A percentile compares a stretch with the other conserved stretches of the same genome.
phyloP scores from a whole-genome alignment of 2,113 vertebrate genomes.

The Lampris megalopsis region DNA sequence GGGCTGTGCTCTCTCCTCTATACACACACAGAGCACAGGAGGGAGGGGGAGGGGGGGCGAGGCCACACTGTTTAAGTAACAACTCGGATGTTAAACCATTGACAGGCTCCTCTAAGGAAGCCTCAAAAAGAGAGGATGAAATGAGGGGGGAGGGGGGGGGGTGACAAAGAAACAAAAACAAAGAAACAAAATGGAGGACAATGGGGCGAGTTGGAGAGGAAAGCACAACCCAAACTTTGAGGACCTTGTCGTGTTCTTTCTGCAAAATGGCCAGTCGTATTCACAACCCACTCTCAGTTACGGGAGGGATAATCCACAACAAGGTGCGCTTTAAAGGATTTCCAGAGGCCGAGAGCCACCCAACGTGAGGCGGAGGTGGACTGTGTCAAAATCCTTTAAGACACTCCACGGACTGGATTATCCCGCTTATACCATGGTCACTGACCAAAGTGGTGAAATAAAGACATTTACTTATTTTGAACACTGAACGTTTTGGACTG shows the following conservation, averaged over 20 bases:
- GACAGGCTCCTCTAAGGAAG: slow-evolving; percentile 73
- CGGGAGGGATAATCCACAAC: too few species aligned
- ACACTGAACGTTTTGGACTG: too few species aligned
- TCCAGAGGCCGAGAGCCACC: too few species aligned
- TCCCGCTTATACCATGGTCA: too few species aligned
- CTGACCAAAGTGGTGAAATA: too few species aligned
- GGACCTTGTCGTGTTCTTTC: slow-evolving; percentile 61
- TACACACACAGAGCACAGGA: slow-evolving; percentile 82
- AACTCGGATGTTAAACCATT: slow-evolving; percentile 83
- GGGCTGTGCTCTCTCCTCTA: slow-evolving; percentile 83
- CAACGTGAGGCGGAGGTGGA: too few species aligned
- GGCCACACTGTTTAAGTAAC: slow-evolving; percentile 83
- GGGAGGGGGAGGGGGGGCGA: slow-evolving; percentile 66
- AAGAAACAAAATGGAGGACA: slow-evolving; percentile 49
- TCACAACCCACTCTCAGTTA: too few species aligned
- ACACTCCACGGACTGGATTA: too few species aligned
- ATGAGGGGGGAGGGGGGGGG: slow-evolving; percentile 33
- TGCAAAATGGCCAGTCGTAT: background rate
- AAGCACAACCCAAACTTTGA: slow-evolving; percentile 86
- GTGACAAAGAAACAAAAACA: slow-evolving; percentile 22
- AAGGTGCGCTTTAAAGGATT: too few species aligned
- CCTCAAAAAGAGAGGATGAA: slow-evolving; percentile 70
- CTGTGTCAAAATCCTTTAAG: too few species aligned
- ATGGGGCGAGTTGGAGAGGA: slow-evolving; percentile 61
- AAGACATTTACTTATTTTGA: too few species aligned